Percentiles rank a stretch among this genome's conserved stretches.
These are phyloP conservation scores for Eudemis profundana DNA, from an alignment of 2,888 invertebrate genomes.

Conservation along the genomic window DNA sequence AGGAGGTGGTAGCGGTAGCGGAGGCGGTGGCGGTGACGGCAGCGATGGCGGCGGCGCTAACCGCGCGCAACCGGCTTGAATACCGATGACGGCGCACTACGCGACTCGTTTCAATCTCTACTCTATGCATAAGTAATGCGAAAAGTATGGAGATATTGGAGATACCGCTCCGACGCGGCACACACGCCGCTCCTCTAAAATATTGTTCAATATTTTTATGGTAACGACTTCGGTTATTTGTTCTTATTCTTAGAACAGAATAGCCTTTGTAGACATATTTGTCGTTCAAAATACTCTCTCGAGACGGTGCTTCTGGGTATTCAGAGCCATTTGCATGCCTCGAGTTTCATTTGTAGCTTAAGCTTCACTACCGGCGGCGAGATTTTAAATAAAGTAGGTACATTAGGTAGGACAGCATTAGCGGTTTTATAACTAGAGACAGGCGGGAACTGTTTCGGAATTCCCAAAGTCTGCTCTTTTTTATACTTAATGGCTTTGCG, in stretches of 20 bases:
- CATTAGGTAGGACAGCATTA: slow-evolving; percentile 29
- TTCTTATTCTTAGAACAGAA: slow-evolving; percentile 58
- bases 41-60: slow-evolving; percentile 64
- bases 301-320: slow-evolving; percentile 23
- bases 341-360: slow-evolving; percentile 28
- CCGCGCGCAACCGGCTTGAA: slow-evolving; percentile 73
- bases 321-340: slow-evolving; percentile 24
- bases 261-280: slow-evolving; percentile 46
- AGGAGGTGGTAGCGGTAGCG: slow-evolving; percentile 56
- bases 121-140: slow-evolving; percentile 84
- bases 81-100: slow-evolving; percentile 79
- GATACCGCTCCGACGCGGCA: slow-evolving; percentile 72
- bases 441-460: slow-evolving; percentile 13
- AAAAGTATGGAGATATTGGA: slow-evolving; percentile 82
- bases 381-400: slow-evolving; percentile 39
- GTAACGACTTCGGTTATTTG: slow-evolving; percentile 76
- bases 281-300: slow-evolving; percentile 28
- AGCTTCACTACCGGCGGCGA: slow-evolving; percentile 22
- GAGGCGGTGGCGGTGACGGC: slow-evolving; percentile 9
- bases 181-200: slow-evolving; percentile 72
- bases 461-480: neutral
- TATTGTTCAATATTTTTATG: slow-evolving; percentile 79
- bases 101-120: slow-evolving; percentile 82
- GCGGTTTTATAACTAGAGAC: slow-evolving; percentile 31
- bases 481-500: too few species aligned